These are phyloP conservation scores for Merluccius polli DNA, from an alignment of 2,797 vertebrate genomes.

Conservation along the genomic window DNA sequence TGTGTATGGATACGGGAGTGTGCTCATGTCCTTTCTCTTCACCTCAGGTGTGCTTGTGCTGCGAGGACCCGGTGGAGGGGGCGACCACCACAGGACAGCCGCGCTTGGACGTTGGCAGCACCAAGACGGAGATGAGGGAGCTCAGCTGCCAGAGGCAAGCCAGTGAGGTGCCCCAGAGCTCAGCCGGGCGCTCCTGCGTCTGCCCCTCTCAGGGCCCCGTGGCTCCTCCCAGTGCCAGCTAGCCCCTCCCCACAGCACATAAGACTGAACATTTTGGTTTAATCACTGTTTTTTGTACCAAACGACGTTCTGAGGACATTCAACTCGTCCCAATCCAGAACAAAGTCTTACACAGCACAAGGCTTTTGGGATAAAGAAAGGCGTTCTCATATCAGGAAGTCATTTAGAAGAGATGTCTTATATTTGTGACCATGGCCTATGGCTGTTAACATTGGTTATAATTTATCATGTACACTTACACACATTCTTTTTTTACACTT, in stretches of 20 bases:
- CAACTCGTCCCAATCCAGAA: neutral
- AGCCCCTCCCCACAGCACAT: conserved; percentile 6
- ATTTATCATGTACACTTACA: neutral
- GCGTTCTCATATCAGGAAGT: neutral
- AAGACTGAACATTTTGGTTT: neutral
- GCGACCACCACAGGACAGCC: conserved; percentile 61
- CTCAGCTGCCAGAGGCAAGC: conserved; percentile 41
- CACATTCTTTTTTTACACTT: neutral
- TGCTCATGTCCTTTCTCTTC: neutral
- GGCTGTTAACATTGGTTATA: neutral
- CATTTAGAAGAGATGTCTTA: neutral
- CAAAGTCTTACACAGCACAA: neutral
- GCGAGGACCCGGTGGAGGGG: conserved; percentile 39
- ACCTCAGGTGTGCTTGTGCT: conserved; percentile 67
- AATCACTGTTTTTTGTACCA: neutral
- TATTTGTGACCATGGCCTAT: neutral
- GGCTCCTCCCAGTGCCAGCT: neutral
- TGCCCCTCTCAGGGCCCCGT: neutral
- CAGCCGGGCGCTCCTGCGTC: neutral
- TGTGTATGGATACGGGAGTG: neutral
- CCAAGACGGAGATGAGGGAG: conserved; percentile 55
- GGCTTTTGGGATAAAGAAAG: no score
- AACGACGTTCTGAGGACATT: neutral
- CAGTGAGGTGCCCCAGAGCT: conserved; percentile 43
- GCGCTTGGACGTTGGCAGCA: conserved; percentile 74